Evolutionary conservation across 1,140 invertebrate species (phyloP).

Genomic region (Eupeodes corollae): DNA sequence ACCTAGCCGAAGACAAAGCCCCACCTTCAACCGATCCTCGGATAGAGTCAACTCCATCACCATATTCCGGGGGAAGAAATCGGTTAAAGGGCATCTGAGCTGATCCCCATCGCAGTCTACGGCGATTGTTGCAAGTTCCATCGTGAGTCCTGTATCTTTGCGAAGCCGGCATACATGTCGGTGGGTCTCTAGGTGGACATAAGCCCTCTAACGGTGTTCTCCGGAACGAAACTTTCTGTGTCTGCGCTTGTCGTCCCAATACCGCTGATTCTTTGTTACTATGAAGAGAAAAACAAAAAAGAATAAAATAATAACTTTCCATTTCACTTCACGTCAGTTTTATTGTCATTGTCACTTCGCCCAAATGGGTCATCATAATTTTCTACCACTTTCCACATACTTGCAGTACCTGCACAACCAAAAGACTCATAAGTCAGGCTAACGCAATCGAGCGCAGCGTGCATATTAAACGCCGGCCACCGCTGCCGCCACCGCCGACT

Average conservation of each 20-base stretch:
- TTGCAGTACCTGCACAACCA: not conserved
- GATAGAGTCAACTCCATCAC: constrained; percentile 57
- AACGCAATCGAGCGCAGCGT: no score
- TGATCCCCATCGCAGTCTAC: constrained; percentile 65
- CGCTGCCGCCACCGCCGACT: no score
- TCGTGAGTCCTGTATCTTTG: constrained; percentile 65
- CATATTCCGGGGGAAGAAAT: constrained; percentile 70
- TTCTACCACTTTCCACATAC: not conserved
- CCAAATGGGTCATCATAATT: not conserved
- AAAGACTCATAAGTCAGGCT: no score
- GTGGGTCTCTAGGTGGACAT: constrained; percentile 30
- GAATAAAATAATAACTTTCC: not conserved
- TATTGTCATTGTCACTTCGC: not conserved
- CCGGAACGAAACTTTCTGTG: constrained; percentile 28
- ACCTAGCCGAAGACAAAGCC: constrained; percentile 53
- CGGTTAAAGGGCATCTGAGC: constrained; percentile 71
- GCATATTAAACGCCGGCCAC: no score
- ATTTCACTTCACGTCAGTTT: not conserved
- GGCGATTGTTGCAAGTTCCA: constrained; percentile 76
- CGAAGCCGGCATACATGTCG: constrained; percentile 31
- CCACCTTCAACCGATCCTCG: constrained; percentile 45
- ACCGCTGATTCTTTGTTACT: constrained; percentile 33
- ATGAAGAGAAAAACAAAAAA: not conserved
- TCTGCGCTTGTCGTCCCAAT: constrained; percentile 28
- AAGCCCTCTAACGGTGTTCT: constrained; percentile 30